Evolutionary conservation across 2,113 vertebrate species (phyloP), one percentile per base, ranked within the genome.

Genomic region (Platichthys flesus): DNA sequence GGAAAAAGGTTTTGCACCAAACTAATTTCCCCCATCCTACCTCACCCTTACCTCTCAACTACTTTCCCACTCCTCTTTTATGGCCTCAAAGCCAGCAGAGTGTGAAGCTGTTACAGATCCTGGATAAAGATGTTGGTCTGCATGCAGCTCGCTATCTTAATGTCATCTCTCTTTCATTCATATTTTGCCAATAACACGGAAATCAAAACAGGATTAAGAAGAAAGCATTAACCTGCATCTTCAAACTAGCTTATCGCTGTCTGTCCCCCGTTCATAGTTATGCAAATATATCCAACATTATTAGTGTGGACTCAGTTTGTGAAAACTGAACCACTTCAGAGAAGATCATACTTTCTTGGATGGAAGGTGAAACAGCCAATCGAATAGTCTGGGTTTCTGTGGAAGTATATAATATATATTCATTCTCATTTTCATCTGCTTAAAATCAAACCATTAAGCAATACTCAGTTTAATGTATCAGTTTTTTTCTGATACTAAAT

Each of bases 1-100:
- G 67, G 85, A 69, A 69, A 84, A 84, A 83, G 70, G 79, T 76
- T 79, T 49, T 67, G 31, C 78, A 76, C 62, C 55, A 82, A 69
- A 88, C 71, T 77, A 23, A 59, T 85, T 85, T 78, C 58, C 62
- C 62, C 35, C 64, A 70, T 67, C 8, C 49, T 45, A 42, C 60
- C 76, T 72, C 35, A 49, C 13, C 20, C 47, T 63, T 60, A 66
- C 63, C 70, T n/a, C 69, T 72, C 69, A 45, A 31, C 64, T 79
- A 37, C 21, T 26, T 59, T 28, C 45, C 52, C 55, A 73, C 16
- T 79, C 59, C 24, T 61, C 59, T 74, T 78, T 63, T 60, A 70
- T 64, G 58, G 37, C 62, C 71, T 51, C 59, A 75, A 28, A 63
- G 58, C 60, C 74, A 52, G 82, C 52, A 56, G 9, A 35, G 24